These are phyloP conservation scores for Timema cristinae DNA, from an alignment of 2,888 invertebrate species.

Conservation along the genomic window DNA sequence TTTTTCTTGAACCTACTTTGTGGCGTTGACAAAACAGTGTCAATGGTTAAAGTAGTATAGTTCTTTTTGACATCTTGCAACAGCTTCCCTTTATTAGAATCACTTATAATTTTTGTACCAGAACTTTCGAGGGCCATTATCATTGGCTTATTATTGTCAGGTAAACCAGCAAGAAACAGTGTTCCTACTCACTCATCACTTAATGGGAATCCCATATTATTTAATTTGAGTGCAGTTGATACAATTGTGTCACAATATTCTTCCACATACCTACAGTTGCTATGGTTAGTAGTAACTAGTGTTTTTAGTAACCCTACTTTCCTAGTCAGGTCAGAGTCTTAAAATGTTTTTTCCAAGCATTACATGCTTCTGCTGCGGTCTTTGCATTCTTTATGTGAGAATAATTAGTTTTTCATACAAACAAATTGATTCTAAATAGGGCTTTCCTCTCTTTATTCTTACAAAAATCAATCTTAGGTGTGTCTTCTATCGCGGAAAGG, in stretches of 20 bases:
- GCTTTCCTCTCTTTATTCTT: constrained; percentile 1
- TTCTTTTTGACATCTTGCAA: no score
- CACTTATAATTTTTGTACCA: not conserved
- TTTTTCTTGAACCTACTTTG: not conserved
- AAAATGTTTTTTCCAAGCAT: not conserved
- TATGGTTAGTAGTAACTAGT: not conserved
- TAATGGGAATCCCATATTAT: not conserved
- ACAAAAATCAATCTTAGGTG: not conserved
- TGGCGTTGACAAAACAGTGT: no score
- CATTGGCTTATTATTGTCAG: constrained; percentile 5
- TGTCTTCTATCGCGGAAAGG: no score
- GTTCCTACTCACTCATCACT: constrained; percentile 8
- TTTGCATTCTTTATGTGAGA: not conserved
- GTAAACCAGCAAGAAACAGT: not conserved
- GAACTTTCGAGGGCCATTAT: constrained; percentile 12
- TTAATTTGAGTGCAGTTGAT: constrained; percentile 8
- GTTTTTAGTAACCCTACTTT: constrained; percentile 2
- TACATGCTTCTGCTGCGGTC: constrained; percentile 1
- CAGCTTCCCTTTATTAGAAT: not conserved
- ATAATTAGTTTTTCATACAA: not conserved
- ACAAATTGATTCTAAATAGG: not conserved
- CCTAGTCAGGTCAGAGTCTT: not conserved
- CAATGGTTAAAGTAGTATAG: no score
- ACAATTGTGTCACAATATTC: not conserved
- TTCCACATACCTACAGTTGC: not conserved